A percentile compares a stretch with the other conserved stretches of the same genome.
Evolutionary conservation across 2,797 vertebrate species (phyloP).

Genomic region (Enoplosus armatus): DNA sequence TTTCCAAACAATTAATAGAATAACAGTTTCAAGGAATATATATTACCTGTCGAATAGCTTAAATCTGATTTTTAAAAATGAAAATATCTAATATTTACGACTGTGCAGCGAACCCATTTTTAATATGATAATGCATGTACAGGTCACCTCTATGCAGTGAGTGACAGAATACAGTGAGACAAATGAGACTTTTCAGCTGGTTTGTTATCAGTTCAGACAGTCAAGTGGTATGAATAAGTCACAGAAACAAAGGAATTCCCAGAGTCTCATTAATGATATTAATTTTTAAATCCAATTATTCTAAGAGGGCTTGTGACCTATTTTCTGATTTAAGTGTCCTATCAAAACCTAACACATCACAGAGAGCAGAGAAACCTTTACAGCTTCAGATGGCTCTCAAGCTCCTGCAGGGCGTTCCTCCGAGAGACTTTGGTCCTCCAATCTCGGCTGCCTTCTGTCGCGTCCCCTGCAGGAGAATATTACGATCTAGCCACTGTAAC

Average conservation of each 20-base stretch:
- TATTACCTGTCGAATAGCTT: neutral
- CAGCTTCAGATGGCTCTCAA: conserved; percentile 35
- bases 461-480: conserved; percentile 59
- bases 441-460: conserved; percentile 23
- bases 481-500: conserved; percentile 33
- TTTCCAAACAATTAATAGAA: neutral
- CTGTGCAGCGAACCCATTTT: conserved; percentile 41
- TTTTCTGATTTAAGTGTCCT: conserved; percentile 78
- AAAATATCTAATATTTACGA: neutral
- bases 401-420: conserved; percentile 36
- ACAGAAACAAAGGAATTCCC: conserved; percentile 81
- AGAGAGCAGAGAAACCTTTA: conserved; percentile 45
- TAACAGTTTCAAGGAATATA: neutral
- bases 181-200: conserved; percentile 72
- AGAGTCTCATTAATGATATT: conserved; percentile 83
- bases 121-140: conserved; percentile 35
- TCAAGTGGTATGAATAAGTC: conserved; percentile 81
- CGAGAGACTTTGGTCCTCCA: conserved; percentile 45
- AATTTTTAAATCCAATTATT: conserved; percentile 89
- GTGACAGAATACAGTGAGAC: conserved; percentile 61
- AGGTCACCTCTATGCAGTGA: conserved; percentile 47
- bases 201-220: conserved; percentile 76
- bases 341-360: conserved; percentile 69
- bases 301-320: conserved; percentile 81
- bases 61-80: neutral